Evolutionary conservation across 2,888 invertebrate genomes (phyloP).

Genomic region (Melanostoma scalare): DNA sequence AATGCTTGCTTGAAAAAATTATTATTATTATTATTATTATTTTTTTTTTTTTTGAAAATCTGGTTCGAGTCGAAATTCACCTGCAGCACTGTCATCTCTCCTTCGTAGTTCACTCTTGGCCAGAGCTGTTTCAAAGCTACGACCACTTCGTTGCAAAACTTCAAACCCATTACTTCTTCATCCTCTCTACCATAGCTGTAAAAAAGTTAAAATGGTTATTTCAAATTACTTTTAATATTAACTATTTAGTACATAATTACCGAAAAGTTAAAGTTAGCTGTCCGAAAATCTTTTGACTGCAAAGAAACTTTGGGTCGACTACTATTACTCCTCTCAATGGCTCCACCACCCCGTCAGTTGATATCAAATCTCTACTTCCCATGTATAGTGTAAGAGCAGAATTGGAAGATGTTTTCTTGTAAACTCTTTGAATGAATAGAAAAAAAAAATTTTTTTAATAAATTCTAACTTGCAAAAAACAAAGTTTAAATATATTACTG

Average conservation of each 20-base stretch:
- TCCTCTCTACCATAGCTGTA: constrained; percentile 94
- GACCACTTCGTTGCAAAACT: constrained; percentile 97
- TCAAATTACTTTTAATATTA: not conserved
- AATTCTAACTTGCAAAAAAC: not conserved
- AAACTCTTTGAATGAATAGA: constrained; percentile 83
- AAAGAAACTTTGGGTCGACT: constrained; percentile 88
- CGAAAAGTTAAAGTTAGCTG: constrained; percentile 95
- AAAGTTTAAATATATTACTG: too few relatives aligned
- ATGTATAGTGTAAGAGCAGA: constrained; percentile 91
- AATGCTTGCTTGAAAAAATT: constrained; percentile 87
- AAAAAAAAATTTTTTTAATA: not conserved
- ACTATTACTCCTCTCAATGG: constrained; percentile 93
- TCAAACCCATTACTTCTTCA: constrained; percentile 97
- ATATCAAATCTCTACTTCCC: constrained; percentile 89
- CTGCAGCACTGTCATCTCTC: constrained; percentile 86
- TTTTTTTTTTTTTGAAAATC: too few relatives aligned
- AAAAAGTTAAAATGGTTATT: not conserved
- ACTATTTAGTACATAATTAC: constrained; percentile 78
- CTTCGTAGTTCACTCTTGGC: constrained; percentile 84
- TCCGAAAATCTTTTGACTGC: constrained; percentile 88
- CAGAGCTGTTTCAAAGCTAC: constrained; percentile 93
- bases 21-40: not conserved
- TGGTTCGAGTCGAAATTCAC: constrained; percentile 80
- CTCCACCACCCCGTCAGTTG: constrained; percentile 88
- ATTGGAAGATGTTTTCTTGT: constrained; percentile 92